Evolutionary conservation across 2,888 invertebrate genomes (phyloP), one percentile per base, ranked within the genome.

Genomic region (Metopia argyrocephala): DNA sequence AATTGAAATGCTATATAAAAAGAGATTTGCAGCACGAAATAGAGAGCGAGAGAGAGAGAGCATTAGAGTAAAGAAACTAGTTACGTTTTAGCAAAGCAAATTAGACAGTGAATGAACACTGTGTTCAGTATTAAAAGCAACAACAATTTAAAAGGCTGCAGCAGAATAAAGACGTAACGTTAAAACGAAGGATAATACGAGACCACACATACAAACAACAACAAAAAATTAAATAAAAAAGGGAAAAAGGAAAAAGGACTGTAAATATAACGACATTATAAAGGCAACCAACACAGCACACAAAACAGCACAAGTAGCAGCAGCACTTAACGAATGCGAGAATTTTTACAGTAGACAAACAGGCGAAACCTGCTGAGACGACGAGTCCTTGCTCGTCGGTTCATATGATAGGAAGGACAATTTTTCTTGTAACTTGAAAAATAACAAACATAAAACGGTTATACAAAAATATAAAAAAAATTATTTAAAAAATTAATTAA

Each of bases 321-420:
- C 80, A 71, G 82, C 83, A 76, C 81, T 82, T 85, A 86, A 85
- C 87, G 86, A 87, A 86, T 86, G 76, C 50, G 81, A 79, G 76
- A 69, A 76, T 69, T 80, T 78, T 78, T 78, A 82, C 81, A 87
- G 87, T 88, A 88, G 88, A 88, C 89, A 88, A 88, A 87, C 87
- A 86, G 88, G 87, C 87, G 85, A 87, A 87, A 86, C 87, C 89
- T 88, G 87, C 88, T 87, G 87, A 88, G 88, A 88, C 86, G 88
- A 85, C 89, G 88, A 89, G 89, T 88, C 89, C 88, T 88, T 87
- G 88, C 87, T 87, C 87, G 88, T 88, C 89, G 88, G 86, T 88
- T 86, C 89, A 87, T 85, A 87, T 85, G 89, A 87, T 86, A 87
- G 87, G 88, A 88, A 88, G 85, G 85, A 85, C 83, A 84, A 82